phyloP scores from a whole-genome alignment of 2,113 vertebrate genomes.

The Cyrtonyx montezumae region DNA sequence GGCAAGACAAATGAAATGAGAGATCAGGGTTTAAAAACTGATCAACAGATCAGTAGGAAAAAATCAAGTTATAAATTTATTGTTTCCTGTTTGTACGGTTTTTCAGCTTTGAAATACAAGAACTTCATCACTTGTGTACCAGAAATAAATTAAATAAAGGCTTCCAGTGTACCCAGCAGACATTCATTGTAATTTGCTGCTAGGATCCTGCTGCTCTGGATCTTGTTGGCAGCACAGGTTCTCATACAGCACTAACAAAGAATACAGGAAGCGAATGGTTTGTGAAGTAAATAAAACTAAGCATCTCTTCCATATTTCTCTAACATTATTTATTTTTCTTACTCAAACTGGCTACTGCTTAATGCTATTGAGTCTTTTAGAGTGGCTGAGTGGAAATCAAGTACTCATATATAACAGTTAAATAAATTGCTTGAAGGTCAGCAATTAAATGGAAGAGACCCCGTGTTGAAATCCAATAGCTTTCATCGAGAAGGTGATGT shows the following conservation, averaged over 20 bases:
- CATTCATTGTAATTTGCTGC: background rate
- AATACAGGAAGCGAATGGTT: background rate
- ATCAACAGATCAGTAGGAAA: background rate
- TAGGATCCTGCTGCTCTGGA: background rate
- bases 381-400: background rate
- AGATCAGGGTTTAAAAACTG: constrained; percentile 9
- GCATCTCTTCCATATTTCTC: background rate
- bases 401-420: background rate
- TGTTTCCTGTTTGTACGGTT: background rate
- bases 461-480: background rate
- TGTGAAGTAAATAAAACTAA: background rate
- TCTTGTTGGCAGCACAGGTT: background rate
- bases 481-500: background rate
- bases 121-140: background rate
- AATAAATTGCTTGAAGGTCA: background rate
- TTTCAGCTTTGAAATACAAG: background rate
- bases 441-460: background rate
- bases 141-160: background rate
- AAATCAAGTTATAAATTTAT: background rate
- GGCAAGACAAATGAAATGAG: background rate
- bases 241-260: background rate
- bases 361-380: background rate
- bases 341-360: background rate
- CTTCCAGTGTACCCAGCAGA: background rate
- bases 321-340: background rate